A percentile compares a stretch with the other conserved stretches of the same genome.
These are phyloP conservation scores for Rhineura floridana DNA, from an alignment of 2,113 vertebrate species.

Conservation along the genomic window DNA sequence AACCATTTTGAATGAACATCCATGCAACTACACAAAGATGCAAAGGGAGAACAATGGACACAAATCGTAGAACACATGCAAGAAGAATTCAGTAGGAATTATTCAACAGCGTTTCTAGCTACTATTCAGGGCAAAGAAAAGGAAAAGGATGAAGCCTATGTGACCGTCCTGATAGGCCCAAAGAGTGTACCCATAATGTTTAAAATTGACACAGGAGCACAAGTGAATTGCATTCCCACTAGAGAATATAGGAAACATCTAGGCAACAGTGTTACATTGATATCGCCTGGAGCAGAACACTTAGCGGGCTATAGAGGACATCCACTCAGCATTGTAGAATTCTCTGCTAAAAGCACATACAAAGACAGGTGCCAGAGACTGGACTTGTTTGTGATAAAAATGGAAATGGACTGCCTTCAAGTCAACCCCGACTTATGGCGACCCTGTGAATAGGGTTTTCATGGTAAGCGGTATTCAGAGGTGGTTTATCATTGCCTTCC, in stretches of 20 bases:
- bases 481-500: no score
- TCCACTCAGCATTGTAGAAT: background rate
- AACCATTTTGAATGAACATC: background rate
- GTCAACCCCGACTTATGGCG: no score
- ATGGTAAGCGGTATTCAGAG: no score
- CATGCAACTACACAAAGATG: background rate
- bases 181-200: background rate
- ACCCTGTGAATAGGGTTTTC: no score
- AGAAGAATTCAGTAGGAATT: background rate
- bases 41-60: background rate
- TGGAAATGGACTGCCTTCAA: no score
- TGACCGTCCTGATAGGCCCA: background rate
- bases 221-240: background rate
- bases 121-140: background rate
- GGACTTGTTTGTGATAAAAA: no score
- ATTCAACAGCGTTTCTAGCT: rapidly evolving
- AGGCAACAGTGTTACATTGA: background rate
- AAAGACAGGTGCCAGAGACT: background rate
- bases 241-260: background rate
- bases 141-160: background rate
- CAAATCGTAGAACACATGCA: background rate
- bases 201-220: background rate
- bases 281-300: rapidly evolving
- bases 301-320: background rate
- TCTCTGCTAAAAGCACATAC: background rate